These are phyloP conservation scores for Columba janthina DNA, from an alignment of 2,113 vertebrate genomes.

Conservation along the genomic window DNA sequence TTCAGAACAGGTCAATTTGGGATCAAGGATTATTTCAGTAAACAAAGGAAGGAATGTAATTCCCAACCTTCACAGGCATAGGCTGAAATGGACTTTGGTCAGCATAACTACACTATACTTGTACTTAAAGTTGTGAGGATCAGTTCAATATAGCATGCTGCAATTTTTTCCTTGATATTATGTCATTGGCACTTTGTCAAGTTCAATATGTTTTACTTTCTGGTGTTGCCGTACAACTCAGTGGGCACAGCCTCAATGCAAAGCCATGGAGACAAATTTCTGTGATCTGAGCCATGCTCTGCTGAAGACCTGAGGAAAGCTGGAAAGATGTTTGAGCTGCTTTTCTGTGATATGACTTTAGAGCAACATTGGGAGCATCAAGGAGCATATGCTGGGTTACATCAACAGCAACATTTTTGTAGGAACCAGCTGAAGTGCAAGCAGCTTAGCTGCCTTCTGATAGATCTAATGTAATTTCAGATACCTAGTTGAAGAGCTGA, in stretches of 20 bases:
- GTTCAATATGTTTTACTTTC: background rate
- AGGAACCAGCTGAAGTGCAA: background rate
- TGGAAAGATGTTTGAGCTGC: background rate
- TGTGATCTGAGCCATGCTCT: background rate
- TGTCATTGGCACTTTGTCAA: background rate
- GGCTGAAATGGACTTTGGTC: background rate
- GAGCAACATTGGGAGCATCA: background rate
- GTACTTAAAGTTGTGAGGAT: background rate
- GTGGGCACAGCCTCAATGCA: background rate
- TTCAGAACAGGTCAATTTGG: background rate
- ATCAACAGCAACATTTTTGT: background rate
- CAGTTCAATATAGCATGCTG: background rate
- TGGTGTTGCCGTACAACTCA: background rate
- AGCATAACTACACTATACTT: background rate
- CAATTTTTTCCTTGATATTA: background rate
- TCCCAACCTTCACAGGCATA: background rate
- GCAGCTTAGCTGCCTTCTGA: background rate
- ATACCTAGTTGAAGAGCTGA: background rate
- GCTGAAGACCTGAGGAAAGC: background rate
- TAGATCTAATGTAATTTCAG: background rate
- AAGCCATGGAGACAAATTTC: background rate
- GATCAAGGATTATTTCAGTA: background rate
- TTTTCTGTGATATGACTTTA: background rate
- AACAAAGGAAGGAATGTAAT: background rate
- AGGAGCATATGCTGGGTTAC: background rate